These are phyloP conservation scores for Pachydiplax longipennis DNA, from an alignment of 2,888 invertebrate genomes.

Conservation along the genomic window DNA sequence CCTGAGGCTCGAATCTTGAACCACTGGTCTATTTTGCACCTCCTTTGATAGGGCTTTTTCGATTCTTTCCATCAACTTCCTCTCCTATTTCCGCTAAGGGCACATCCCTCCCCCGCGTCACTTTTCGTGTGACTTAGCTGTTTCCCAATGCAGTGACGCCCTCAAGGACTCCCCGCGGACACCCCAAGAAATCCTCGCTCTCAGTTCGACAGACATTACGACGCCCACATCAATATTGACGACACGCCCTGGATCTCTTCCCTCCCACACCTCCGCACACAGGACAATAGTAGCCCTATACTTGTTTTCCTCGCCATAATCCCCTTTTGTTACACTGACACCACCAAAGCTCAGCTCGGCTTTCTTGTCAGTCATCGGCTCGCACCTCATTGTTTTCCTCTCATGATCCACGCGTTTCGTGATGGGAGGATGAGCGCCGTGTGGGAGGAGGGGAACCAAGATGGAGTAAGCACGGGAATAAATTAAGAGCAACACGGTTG, in stretches of 20 bases:
- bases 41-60: background rate
- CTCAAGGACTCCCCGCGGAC: background rate
- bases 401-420: background rate
- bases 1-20: too few species aligned
- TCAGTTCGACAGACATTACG: background rate
- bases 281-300: background rate
- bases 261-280: background rate
- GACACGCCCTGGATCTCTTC: background rate
- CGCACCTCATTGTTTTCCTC: background rate
- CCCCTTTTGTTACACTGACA: background rate
- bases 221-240: background rate
- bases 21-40: background rate
- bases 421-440: background rate
- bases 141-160: background rate
- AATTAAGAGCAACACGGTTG: too few species aligned
- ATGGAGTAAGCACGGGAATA: background rate
- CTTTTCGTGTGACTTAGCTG: background rate
- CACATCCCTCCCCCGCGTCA: background rate
- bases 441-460: background rate
- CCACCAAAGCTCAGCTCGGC: background rate
- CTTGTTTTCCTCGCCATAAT: background rate
- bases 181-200: background rate
- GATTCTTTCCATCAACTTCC: background rate
- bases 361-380: background rate
- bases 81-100: background rate